Conservation (phyloP, 1,140 invertebrate species). For the Euura lappo region DNA sequence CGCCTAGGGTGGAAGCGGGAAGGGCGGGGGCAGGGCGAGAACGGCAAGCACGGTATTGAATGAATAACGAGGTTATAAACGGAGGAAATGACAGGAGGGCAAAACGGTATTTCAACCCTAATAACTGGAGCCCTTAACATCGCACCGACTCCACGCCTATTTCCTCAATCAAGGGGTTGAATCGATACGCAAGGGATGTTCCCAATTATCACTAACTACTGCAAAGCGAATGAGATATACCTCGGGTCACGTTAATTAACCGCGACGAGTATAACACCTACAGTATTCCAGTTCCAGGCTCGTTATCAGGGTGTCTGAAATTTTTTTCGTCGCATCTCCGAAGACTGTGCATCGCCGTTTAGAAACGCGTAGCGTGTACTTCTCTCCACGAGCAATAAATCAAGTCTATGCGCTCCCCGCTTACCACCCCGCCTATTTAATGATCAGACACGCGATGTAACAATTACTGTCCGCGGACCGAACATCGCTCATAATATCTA, state of each 20-base stretch:
- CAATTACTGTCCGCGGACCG: conserved; percentile 39
- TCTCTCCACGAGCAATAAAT: conserved; percentile 40
- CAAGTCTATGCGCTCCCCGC: conserved; percentile 40
- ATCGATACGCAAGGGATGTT: conserved; percentile 45
- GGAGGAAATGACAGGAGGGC: conserved; percentile 32
- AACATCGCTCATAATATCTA: conserved; percentile 43
- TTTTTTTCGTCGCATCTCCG: no score
- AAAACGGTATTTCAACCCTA: conserved; percentile 33
- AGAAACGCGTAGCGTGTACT: conserved; percentile 18
- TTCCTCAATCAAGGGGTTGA: conserved; percentile 43
- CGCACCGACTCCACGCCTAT: conserved; percentile 31
- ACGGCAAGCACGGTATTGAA: conserved; percentile 11
- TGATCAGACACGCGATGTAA: conserved; percentile 50
- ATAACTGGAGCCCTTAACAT: conserved; percentile 47
- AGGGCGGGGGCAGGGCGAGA: conserved; percentile 7
- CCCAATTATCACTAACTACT: conserved; percentile 48
- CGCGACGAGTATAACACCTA: neutral
- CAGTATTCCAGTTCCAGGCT: no score
- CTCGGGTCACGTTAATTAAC: conserved; percentile 12
- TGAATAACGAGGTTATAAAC: conserved; percentile 28
- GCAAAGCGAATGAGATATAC: conserved; percentile 29
- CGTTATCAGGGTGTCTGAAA: no score
- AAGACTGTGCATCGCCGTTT: no score
- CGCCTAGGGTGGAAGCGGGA: neutral
- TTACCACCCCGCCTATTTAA: conserved; percentile 20